Percentiles rank a stretch among this genome's conserved stretches.
phyloP scores from a whole-genome alignment of 2,797 vertebrate species.

The Uromys caudimaculatus region DNA sequence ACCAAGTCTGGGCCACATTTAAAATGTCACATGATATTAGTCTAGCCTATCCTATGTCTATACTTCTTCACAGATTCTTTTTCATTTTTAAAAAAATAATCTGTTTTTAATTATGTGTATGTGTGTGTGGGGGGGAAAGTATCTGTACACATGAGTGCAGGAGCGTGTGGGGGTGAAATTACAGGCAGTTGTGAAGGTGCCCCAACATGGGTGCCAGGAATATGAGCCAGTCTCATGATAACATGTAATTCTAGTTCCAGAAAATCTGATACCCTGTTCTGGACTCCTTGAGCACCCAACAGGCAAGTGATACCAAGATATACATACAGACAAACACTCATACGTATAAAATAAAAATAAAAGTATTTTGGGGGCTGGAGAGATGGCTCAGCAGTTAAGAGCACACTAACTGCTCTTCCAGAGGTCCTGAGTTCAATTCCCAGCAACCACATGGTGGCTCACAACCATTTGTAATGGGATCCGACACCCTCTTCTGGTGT shows the following conservation, averaged over 20 bases:
- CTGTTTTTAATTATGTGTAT: neutral
- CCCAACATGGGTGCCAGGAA: neutral
- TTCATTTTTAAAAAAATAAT: neutral
- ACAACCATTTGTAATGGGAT: too few relatives aligned
- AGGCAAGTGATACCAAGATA: neutral
- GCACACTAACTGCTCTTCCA: too few relatives aligned
- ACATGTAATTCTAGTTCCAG: neutral
- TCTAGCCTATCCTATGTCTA: neutral
- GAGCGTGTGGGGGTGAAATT: neutral
- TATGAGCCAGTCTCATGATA: neutral
- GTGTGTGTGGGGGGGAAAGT: neutral
- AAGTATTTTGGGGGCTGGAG: too few relatives aligned
- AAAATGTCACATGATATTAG: neutral
- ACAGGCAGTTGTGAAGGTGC: neutral
- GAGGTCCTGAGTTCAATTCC: too few relatives aligned
- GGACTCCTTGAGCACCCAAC: neutral
- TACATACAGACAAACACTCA: neutral
- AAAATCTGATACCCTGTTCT: neutral
- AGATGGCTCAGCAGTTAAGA: too few relatives aligned
- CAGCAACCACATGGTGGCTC: too few relatives aligned
- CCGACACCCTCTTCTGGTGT: too few relatives aligned
- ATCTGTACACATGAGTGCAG: too few relatives aligned
- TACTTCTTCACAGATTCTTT: neutral
- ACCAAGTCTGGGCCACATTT: conserved; percentile 10
- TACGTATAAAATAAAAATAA: neutral